These are phyloP conservation scores for Luperina testacea DNA, from an alignment of 2,888 invertebrate species.

Conservation along the genomic window DNA sequence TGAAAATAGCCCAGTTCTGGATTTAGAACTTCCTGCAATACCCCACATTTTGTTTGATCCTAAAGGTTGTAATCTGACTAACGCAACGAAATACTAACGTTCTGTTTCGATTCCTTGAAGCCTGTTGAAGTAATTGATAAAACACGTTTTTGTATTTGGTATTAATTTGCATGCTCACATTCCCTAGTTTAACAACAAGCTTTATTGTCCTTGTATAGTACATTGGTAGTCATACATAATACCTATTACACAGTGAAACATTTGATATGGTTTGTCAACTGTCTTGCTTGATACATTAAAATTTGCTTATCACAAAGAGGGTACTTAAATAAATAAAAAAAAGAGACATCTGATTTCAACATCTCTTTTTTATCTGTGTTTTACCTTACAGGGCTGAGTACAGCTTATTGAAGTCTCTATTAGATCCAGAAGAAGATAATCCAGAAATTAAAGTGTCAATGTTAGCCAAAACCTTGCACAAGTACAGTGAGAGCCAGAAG, in stretches of 20 bases:
- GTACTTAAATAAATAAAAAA: conserved; percentile 13
- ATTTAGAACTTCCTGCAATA: conserved; percentile 40
- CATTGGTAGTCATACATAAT: not conserved
- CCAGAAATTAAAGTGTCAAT: conserved; percentile 83
- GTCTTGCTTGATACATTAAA: not conserved
- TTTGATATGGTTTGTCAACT: conserved; percentile 4
- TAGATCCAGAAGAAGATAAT: conserved; percentile 84
- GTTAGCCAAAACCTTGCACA: conserved; percentile 80
- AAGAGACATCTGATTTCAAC: not conserved
- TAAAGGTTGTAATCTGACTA: conserved; percentile 22
- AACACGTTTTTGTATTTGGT: not conserved
- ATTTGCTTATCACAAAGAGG: conserved; percentile 1
- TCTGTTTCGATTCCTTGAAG: conserved; percentile 8
- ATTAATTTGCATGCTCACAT: not conserved
- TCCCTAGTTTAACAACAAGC: not conserved
- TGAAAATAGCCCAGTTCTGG: conserved; percentile 48
- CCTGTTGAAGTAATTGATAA: not conserved
- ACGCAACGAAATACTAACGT: not conserved
- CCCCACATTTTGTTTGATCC: conserved; percentile 14
- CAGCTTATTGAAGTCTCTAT: conserved; percentile 79
- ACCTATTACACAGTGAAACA: not conserved
- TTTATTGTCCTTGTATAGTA: conserved; percentile 13
- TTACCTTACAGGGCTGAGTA: conserved; percentile 78
- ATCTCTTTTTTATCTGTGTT: not conserved
- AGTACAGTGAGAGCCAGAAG: conserved; percentile 84